phyloP scores from a whole-genome alignment of 2,797 vertebrate species.

The Phrynocephalus guinanensis region DNA sequence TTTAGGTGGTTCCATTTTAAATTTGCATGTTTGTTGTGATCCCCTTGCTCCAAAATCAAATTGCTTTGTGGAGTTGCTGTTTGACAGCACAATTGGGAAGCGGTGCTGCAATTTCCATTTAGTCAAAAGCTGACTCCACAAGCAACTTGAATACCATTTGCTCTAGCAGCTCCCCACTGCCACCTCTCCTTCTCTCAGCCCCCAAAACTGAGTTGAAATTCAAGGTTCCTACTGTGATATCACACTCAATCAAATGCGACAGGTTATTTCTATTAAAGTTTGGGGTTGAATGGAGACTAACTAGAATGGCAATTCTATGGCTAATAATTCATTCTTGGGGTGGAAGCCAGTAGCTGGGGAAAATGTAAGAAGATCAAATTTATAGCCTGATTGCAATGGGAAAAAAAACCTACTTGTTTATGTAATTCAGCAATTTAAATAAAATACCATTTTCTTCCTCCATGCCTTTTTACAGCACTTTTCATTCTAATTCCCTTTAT shows the following conservation, averaged over 20 bases:
- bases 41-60: conserved; percentile 69
- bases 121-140: conserved; percentile 69
- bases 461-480: conserved; percentile 18
- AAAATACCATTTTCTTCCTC: conserved; percentile 53
- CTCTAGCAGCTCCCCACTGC: conserved; percentile 49
- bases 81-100: conserved; percentile 72
- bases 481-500: conserved; percentile 36
- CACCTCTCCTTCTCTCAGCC: conserved; percentile 3
- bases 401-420: conserved; percentile 62
- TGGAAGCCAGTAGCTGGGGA: conserved; percentile 59
- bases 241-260: conserved; percentile 77
- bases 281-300: conserved; percentile 77
- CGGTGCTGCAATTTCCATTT: conserved; percentile 75
- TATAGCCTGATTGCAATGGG: conserved; percentile 56
- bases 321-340: conserved; percentile 73
- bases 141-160: conserved; percentile 68
- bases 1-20: conserved; percentile 27
- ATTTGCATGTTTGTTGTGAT: conserved; percentile 50
- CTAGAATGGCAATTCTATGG: conserved; percentile 69
- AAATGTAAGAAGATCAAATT: conserved; percentile 67
- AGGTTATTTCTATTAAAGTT: conserved; percentile 81
- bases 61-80: conserved; percentile 70
- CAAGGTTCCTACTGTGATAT: conserved; percentile 74
- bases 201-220: conserved; percentile 73
- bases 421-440: conserved; percentile 64